Evolutionary conservation across 2,888 invertebrate genomes (phyloP).

Genomic region (Troides aeacus): DNA sequence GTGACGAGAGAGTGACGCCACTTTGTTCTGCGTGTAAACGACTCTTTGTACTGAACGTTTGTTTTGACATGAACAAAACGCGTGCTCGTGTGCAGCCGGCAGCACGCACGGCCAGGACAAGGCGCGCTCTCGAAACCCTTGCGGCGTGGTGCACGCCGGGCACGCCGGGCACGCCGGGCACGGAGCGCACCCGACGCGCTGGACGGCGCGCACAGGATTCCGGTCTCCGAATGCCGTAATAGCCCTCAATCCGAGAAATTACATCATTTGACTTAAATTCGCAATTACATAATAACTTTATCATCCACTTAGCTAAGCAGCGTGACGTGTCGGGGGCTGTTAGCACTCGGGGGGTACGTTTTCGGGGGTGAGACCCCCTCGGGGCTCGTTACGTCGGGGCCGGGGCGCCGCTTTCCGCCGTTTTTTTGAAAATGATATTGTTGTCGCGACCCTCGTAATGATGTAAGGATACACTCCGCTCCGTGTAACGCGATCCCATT

Average conservation of each 20-base stretch:
- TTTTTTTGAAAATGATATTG: conserved; percentile 62
- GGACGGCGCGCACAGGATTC: neutral
- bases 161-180: neutral
- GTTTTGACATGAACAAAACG: no score
- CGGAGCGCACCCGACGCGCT: neutral
- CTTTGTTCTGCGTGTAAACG: no score
- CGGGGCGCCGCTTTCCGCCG: conserved; percentile 36
- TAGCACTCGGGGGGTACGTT: conserved; percentile 34
- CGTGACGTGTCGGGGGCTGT: conserved; percentile 38
- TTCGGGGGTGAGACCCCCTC: conserved; percentile 34
- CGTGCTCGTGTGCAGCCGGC: no score
- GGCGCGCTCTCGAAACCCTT: no score
- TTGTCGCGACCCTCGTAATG: conserved; percentile 46
- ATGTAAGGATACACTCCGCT: conserved; percentile 46
- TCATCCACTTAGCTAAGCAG: conserved; percentile 51
- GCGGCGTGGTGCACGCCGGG: no score
- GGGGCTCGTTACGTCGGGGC: conserved; percentile 43
- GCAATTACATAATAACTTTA: conserved; percentile 39
- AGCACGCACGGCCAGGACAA: no score
- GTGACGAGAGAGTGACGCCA: no score
- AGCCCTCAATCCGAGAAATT: conserved; percentile 25
- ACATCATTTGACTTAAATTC: conserved; percentile 30
- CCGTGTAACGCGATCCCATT: conserved; percentile 42
- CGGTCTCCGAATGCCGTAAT: conserved; percentile 4
- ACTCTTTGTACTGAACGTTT: no score